Conservation (phyloP, 2,888 invertebrate genomes). For the Plebejus anna region DNA sequence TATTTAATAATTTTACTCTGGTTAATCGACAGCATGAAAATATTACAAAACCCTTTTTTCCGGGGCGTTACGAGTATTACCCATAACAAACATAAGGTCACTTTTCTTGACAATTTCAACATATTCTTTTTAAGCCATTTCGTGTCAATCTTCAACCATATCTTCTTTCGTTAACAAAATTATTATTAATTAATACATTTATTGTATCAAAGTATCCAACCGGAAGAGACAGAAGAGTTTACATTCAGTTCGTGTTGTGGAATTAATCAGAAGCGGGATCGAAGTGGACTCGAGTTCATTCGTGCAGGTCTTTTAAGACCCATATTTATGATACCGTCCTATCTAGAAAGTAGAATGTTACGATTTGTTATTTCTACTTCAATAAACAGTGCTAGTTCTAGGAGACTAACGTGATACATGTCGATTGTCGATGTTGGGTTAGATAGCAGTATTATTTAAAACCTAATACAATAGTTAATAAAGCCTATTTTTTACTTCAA, state of each 20-base stretch:
- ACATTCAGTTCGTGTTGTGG: slow-evolving; percentile 49
- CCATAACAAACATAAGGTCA: too few species aligned
- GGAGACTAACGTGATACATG: not conserved
- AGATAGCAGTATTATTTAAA: not conserved
- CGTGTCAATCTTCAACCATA: not conserved
- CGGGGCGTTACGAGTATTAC: too few species aligned
- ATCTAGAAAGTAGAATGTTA: slow-evolving; percentile 30
- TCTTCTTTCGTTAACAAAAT: not conserved
- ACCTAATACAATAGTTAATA: too few species aligned
- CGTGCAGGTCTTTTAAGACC: slow-evolving; percentile 34
- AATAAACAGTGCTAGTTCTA: not conserved
- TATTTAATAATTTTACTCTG: too few species aligned
- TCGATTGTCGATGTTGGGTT: not conserved
- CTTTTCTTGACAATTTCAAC: not conserved
- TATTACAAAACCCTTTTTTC: too few species aligned
- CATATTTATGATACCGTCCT: slow-evolving; percentile 33
- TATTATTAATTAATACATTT: not conserved
- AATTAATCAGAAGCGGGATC: slow-evolving; percentile 55
- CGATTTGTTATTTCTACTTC: slow-evolving; percentile 11
- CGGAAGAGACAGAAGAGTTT: slow-evolving; percentile 39
- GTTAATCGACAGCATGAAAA: too few species aligned
- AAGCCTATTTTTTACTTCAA: not conserved
- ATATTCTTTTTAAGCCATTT: too few species aligned
- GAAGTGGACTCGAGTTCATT: slow-evolving; percentile 36
- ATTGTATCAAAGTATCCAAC: slow-evolving; percentile 20